These are phyloP conservation scores for Drosophila fungiperda DNA, from an alignment of 2,888 invertebrate genomes.

Conservation along the genomic window DNA sequence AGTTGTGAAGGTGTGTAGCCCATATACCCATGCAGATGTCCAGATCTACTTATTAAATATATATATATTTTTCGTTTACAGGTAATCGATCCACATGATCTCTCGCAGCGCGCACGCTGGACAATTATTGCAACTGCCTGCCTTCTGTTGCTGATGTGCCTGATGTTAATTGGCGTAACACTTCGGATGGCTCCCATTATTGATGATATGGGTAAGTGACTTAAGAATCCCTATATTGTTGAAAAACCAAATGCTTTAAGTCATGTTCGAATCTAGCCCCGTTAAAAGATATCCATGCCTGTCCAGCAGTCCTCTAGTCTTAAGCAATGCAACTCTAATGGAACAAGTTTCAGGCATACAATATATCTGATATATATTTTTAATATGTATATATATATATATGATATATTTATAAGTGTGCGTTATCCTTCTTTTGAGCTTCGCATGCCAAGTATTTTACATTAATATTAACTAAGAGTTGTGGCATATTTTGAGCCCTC, in stretches of 20 bases:
- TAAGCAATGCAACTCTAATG: conserved; percentile 62
- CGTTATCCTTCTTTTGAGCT: conserved; percentile 56
- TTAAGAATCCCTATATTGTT: neutral
- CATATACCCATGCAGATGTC: neutral
- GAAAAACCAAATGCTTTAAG: conserved; percentile 44
- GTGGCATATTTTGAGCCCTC: neutral
- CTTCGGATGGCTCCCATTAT: conserved; percentile 97
- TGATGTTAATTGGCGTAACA: conserved; percentile 95
- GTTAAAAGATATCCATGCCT: conserved; percentile 43
- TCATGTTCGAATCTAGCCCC: conserved; percentile 13
- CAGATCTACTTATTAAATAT: neutral
- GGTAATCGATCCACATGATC: conserved; percentile 92
- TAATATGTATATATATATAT: conserved; percentile 7
- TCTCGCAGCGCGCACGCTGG: conserved; percentile 94
- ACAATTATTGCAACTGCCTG: conserved; percentile 96
- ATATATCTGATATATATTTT: conserved; percentile 9
- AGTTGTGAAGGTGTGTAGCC: conserved; percentile 83
- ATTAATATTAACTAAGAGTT: conserved; percentile 42
- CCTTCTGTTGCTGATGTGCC: conserved; percentile 93
- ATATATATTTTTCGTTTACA: conserved; percentile 62
- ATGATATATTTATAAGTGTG: conserved; percentile 28
- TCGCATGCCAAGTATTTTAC: conserved; percentile 49
- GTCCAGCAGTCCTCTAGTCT: conserved; percentile 53
- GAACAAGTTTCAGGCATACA: conserved; percentile 65
- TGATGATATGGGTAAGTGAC: conserved; percentile 95